A percentile compares a stretch with the other conserved stretches of the same genome.
phyloP scores from a whole-genome alignment of 30 jellyfish, hydroid and myxozoan species.

The Rhopilema esculentum region DNA sequence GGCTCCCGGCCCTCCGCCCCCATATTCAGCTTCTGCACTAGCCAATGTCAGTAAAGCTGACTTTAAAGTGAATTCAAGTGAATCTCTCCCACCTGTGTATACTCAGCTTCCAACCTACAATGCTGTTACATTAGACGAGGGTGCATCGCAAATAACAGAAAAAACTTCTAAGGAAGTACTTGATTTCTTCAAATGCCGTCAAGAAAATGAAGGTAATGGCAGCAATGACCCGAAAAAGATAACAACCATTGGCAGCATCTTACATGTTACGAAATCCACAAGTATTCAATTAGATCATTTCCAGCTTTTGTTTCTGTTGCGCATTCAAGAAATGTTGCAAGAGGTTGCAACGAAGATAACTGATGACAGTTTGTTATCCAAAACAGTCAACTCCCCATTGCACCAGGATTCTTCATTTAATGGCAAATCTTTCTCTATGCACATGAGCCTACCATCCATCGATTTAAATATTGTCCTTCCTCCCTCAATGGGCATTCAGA shows the following conservation, averaged over 20 bases:
- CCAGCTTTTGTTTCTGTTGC: slow-evolving; percentile 83
- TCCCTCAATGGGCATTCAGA: slow-evolving; percentile 73
- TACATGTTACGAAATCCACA: slow-evolving; percentile 67
- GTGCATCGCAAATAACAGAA: slow-evolving; percentile 52
- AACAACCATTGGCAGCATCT: slow-evolving; percentile 71
- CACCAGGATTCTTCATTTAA: slow-evolving; percentile 2
- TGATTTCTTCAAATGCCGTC: not conserved
- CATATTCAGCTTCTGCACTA: slow-evolving; percentile 17
- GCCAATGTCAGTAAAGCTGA: not conserved
- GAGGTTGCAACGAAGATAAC: slow-evolving; percentile 66
- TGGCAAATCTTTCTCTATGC: slow-evolving; percentile 45
- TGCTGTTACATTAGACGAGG: slow-evolving; percentile 7
- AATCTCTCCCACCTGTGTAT: slow-evolving; percentile 32
- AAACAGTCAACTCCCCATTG: slow-evolving; percentile 49
- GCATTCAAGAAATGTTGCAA: slow-evolving; percentile 82
- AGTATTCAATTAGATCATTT: slow-evolving; percentile 92
- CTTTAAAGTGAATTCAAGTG: not conserved
- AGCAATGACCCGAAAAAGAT: not conserved
- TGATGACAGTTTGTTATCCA: slow-evolving; percentile 67
- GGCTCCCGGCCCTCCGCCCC: slow-evolving; percentile 70
- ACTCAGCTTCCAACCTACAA: slow-evolving; percentile 59
- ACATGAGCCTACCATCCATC: slow-evolving; percentile 69
- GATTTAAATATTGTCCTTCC: slow-evolving; percentile 79
- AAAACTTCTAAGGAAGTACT: not conserved
- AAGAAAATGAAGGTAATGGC: not conserved